These are phyloP conservation scores for Alcis repandata DNA, from an alignment of 2,888 invertebrate genomes.

Conservation along the genomic window DNA sequence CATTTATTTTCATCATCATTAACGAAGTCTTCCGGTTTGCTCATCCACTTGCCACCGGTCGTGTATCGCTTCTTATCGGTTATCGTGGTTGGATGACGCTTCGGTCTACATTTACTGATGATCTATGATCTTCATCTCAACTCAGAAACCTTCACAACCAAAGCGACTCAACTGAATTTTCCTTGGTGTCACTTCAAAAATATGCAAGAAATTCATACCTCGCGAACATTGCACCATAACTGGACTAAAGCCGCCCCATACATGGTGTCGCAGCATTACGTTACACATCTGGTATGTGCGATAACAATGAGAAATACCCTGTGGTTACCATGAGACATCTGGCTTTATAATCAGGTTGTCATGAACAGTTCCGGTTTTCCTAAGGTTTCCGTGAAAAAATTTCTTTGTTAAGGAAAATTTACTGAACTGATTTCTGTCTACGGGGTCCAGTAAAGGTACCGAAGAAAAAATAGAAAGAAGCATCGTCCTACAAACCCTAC, in stretches of 20 bases:
- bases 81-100: too few relatives aligned
- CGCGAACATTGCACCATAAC: conserved; percentile 22
- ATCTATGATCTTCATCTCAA: too few relatives aligned
- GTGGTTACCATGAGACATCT: conserved; percentile 1
- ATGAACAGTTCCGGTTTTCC: conserved; percentile 5
- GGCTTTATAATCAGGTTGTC: background rate
- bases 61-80: too few relatives aligned
- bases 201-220: conserved; percentile 24
- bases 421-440: too few relatives aligned
- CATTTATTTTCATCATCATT: too few relatives aligned
- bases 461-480: too few relatives aligned
- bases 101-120: too few relatives aligned
- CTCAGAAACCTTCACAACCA: background rate
- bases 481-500: too few relatives aligned
- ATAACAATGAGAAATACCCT: conserved; percentile 23
- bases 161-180: conserved; percentile 6
- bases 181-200: conserved; percentile 15
- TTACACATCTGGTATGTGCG: conserved; percentile 7
- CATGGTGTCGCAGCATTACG: conserved; percentile 13
- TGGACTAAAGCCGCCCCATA: conserved; percentile 15
- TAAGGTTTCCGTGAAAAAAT: conserved; percentile 7
- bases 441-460: too few relatives aligned
- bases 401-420: background rate
- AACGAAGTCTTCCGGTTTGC: too few relatives aligned
- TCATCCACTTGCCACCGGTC: too few relatives aligned